Base-by-base conservation (phyloP, 2,113 vertebrate species). In the Glaucidium brasilianum region DNA sequence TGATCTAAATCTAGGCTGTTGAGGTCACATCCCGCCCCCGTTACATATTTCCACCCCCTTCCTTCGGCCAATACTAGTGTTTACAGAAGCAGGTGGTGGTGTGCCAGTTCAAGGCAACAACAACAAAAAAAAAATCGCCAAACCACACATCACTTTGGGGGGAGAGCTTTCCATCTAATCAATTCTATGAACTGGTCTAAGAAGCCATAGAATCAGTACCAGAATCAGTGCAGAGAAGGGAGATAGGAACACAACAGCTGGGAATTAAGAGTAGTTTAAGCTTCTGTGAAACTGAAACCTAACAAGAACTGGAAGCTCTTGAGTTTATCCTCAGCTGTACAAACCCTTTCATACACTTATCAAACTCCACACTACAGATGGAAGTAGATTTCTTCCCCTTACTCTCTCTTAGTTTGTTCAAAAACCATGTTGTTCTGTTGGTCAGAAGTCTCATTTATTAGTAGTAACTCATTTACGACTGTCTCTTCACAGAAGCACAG, bases 1-100 rank as follows among this genome's bases (percentile, higher is more conserved):
- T 56, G 96, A 96, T 97, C 96, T 97, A 96, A 97, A 97, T 97
- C 96, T 96, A 91, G 87, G 71, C 94, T 95, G 94, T 35, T 96
- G 96, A 97, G 92, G 96, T 97, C 96, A 97, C 81, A 97, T 97
- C 94, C 92, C 85, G 20, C 96, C 94, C 93, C 93, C 53, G 9
- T 77, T 66, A 88, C 81, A 16, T 78, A 96, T 88, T 94, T 94
- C 96, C 96, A 95, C 90, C 62, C 90, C 77, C 81, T 91, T 94
- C 74, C 74, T 93, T 90, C 25, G 12, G 84, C 90, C 93, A 88
- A 1, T 14, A 49, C 29, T 76, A 10, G 58, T 91, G 81, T 95
- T 96, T 96, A 79, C 93, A 95, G 77, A 81, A 91, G 62, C 81
- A 95, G 87, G 92, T 82, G 87, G 62, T 92, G 49, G 39, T 82